Base-by-base conservation (phyloP, 2,113 vertebrate species). In the Australoheros scitulus region DNA sequence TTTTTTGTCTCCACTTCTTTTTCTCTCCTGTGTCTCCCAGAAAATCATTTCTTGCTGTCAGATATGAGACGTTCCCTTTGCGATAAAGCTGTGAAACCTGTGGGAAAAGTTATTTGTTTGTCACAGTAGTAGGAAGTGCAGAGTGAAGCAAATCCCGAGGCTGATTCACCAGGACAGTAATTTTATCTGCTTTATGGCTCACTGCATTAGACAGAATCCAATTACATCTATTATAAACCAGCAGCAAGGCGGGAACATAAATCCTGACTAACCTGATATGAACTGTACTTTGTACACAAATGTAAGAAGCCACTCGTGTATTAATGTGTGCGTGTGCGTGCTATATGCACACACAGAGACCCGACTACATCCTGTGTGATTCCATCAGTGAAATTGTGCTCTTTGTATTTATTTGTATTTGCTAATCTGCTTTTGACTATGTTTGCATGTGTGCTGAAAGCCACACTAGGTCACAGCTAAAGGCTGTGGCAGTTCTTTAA, bases 141-240 rank as follows among this genome's bases (percentile, higher is more conserved):
- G 17, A 59, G 55, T 15, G 32, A 47, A 57, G 65, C 56, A 72
- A 52, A 57, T 61, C 2, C 47, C 52, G 6, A 65, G 41, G 61
- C 70, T 56, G 41, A n/a, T 79, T 60, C 22, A 88, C 32, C 43
- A 17, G 61, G 38, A 7, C 80, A 76, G 75, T 86, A 7, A 74
- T 80, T 89, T 1, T 15, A 79, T 84, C 76, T 72, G 9, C 41
- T 85, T 6, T 58, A 85, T 80, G 81, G 34, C 79, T 75, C 9
- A 0, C 57, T 55, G 76, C 79, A 17, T 85, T 61, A 64, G 65
- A 77, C 76, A 56, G 26, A 88, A 87, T 85, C 10, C 22, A 76
- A 47, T 92, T 83, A 85, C 59, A 76, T 50, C 1, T 50, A 61
- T 76, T 74, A 86, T 74, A 85, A 77, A 72, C 18, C 22, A 58